Evolutionary conservation across 37 sponge, comb jelly and placozoan genomes (phyloP), one percentile per base, ranked within the genome.

Genomic region (Ephydatia muelleri): DNA sequence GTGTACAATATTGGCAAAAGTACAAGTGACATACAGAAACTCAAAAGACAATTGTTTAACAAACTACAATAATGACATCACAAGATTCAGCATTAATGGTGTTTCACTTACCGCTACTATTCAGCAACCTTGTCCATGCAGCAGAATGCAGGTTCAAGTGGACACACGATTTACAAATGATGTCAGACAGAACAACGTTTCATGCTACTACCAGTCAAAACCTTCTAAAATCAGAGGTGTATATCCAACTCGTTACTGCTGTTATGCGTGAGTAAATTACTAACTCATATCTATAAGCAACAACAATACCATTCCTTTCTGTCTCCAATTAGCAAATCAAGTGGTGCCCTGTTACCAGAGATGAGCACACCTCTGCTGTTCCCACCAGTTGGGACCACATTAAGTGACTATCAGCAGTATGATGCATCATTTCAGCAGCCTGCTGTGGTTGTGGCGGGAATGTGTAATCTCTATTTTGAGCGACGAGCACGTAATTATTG

Each of bases 51-150:
- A 1, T n/a, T 57, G 57, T 11, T 19, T 57, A 16, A 19, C 57
- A 57, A 11, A 1, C 57, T 57, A 57, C 57, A 57, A 57, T 21
- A 57, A 72, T 57, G 87, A 86, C 27, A 34, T 70, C 28, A 38
- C 25, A 3, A 11, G 0, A 25, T 82, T 70, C 37, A 34, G 79
- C 0, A 26, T 27, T 8, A 39, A n/a, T n/a, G n/a, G n/a, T n/a
- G n/a, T 66, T 70, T 68, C 79, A 38, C 32, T 14, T 36, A 73
- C 31, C 64, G 14, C 5, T 29, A 0, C 0, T 38, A 39, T 38
- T 67, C 36, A 14, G 23, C 73, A 27, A 25, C 79, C 89, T 9
- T 91, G 92, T 77, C 92, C 92, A 8, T 91, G 92, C 36, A 11
- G 1, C 1, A 14, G 1, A 13, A 5, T 1, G 1, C 57, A 57